A percentile compares a stretch with the other conserved stretches of the same genome.
These are phyloP conservation scores for Trachemys scripta DNA, from an alignment of 2,113 vertebrate species.

Conservation along the genomic window DNA sequence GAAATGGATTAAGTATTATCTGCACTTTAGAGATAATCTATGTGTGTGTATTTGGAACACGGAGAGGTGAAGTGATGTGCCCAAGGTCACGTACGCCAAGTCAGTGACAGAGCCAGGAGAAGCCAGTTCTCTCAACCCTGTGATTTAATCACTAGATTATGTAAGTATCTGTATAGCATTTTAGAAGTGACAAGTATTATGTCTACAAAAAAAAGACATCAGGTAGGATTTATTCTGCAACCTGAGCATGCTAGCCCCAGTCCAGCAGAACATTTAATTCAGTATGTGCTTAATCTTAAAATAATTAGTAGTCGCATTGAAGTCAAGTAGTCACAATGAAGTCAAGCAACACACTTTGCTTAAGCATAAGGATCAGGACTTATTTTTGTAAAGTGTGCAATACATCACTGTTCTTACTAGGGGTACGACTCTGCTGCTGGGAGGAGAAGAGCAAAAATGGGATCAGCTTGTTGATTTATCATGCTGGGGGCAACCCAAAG, in stretches of 20 bases:
- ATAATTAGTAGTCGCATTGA: not conserved
- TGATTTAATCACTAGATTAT: not conserved
- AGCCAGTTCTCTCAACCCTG: not conserved
- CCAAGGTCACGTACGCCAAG: fast-evolving
- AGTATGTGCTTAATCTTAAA: not conserved
- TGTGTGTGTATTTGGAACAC: not conserved
- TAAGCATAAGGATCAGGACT: fast-evolving
- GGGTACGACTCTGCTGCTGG: not conserved
- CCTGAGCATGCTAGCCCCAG: not conserved
- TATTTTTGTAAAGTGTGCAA: not conserved
- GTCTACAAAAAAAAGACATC: not conserved
- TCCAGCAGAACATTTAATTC: not conserved
- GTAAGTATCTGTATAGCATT: not conserved
- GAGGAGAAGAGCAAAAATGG: not conserved
- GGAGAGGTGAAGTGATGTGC: not conserved
- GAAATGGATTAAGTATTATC: not conserved
- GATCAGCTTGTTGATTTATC: not conserved
- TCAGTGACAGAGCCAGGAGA: fast-evolving
- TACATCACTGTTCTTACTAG: not conserved
- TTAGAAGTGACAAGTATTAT: not conserved
- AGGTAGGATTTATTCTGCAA: not conserved
- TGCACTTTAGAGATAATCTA: not conserved
- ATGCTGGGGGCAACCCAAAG: not conserved
- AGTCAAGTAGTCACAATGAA: not conserved
- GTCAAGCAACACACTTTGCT: not conserved